Conservation (phyloP, 2,113 vertebrate genomes). For the Collichthys lucidus region DNA sequence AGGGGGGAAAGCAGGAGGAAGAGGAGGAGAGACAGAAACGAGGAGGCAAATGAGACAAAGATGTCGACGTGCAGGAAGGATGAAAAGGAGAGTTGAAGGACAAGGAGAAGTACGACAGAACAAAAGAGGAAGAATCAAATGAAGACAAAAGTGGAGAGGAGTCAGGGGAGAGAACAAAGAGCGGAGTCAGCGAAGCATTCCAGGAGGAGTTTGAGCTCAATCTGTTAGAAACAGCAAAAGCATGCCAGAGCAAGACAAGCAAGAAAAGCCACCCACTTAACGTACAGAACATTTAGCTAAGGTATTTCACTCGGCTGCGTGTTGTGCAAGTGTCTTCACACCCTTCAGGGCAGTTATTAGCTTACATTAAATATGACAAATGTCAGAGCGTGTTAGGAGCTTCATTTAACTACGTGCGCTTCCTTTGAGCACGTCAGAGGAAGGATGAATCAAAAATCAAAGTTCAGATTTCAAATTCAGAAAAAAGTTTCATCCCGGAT, state of each 20-base stretch:
- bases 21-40: background rate
- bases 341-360: background rate
- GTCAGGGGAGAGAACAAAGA: conserved; percentile 24
- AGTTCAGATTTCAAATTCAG: background rate
- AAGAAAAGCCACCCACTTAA: conserved; percentile 38
- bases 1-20: background rate
- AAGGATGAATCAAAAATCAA: too few relatives aligned
- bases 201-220: conserved; percentile 7
- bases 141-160: background rate
- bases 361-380: background rate
- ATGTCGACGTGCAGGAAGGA: conserved; percentile 3
- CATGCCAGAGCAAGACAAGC: conserved; percentile 58
- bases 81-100: background rate
- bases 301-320: background rate
- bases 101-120: background rate
- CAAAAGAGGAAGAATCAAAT: background rate
- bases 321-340: background rate
- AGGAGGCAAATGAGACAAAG: conserved; percentile 6
- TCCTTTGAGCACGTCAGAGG: background rate
- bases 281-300: background rate
- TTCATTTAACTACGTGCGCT: background rate
- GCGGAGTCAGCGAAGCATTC: conserved; percentile 15
- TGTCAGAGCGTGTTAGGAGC: background rate
- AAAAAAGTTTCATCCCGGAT: background rate
- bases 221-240: conserved; percentile 27